These are phyloP conservation scores for Pachyrhynchus sulphureomaculatus DNA, from an alignment of 1,140 invertebrate genomes.

Conservation along the genomic window DNA sequence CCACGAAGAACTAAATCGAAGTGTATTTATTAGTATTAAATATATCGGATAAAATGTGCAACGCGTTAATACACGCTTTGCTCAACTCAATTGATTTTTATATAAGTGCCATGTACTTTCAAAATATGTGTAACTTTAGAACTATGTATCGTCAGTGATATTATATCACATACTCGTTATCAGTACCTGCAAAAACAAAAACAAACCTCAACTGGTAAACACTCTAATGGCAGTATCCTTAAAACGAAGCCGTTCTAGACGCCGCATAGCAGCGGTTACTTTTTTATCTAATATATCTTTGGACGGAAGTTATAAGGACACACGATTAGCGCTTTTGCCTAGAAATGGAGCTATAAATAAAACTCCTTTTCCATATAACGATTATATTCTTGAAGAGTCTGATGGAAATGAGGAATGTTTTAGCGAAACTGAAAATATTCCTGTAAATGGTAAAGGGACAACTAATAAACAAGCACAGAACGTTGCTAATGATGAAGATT, in stretches of 20 bases:
- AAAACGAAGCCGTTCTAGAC: constrained; percentile 62
- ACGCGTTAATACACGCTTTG: constrained; percentile 23
- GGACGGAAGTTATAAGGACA: constrained; percentile 87
- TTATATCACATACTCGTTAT: constrained; percentile 20
- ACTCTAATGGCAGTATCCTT: constrained; percentile 49
- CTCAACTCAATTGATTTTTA: constrained; percentile 26
- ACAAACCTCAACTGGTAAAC: constrained; percentile 12
- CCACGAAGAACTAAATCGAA: no score
- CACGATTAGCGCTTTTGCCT: constrained; percentile 65
- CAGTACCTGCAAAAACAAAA: constrained; percentile 30
- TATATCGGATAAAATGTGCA: constrained; percentile 18
- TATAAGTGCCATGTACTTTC: constrained; percentile 19
- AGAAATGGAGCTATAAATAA: constrained; percentile 53
- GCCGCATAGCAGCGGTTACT: constrained; percentile 81
- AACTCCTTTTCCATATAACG: constrained; percentile 37
- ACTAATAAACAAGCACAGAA: constrained; percentile 39
- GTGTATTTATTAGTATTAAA: background rate
- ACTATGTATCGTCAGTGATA: constrained; percentile 33
- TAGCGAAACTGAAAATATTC: constrained; percentile 53
- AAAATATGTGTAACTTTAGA: constrained; percentile 27
- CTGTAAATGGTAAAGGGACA: constrained; percentile 23
- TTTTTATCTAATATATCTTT: constrained; percentile 94
- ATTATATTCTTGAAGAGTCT: constrained; percentile 55
- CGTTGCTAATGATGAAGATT: constrained; percentile 55
- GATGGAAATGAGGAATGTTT: constrained; percentile 53